These are phyloP conservation scores for Sinocyclocheilus maitianheensis DNA, from an alignment of 2,113 vertebrate genomes.

Conservation along the genomic window DNA sequence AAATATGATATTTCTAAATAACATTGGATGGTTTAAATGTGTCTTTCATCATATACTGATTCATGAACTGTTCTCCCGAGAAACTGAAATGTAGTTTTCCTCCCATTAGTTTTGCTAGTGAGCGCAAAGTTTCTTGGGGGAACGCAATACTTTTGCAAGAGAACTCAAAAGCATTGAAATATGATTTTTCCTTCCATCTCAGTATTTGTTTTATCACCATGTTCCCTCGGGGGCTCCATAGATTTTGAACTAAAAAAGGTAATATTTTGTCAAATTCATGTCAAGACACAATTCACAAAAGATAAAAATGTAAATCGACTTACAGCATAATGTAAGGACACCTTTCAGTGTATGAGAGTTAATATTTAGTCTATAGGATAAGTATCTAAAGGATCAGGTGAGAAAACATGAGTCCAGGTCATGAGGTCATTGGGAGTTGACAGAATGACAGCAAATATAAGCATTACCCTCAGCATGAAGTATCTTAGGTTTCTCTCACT, in stretches of 20 bases:
- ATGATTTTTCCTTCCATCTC: no score
- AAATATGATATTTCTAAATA: slow-evolving; percentile 63
- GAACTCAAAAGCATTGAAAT: no score
- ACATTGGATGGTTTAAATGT: not conserved
- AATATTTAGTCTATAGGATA: not conserved
- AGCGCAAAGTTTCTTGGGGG: no score
- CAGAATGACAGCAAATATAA: slow-evolving; percentile 22
- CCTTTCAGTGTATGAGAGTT: not conserved
- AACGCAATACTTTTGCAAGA: no score
- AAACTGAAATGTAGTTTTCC: no score
- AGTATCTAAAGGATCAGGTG: not conserved
- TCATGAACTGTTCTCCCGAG: no score
- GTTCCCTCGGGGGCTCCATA: not conserved
- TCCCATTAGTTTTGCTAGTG: no score
- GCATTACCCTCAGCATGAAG: not conserved
- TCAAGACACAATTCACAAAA: not conserved
- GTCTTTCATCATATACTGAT: not conserved
- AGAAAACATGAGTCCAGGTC: slow-evolving; percentile 11
- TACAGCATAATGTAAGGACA: not conserved
- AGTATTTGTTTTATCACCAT: no score
- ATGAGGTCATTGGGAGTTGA: not conserved
- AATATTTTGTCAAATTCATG: not conserved
- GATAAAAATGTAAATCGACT: not conserved
- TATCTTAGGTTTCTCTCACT: not conserved
- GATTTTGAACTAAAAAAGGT: not conserved